Conservation (phyloP, 2,797 vertebrate species). For the Molothrus aeneus region DNA sequence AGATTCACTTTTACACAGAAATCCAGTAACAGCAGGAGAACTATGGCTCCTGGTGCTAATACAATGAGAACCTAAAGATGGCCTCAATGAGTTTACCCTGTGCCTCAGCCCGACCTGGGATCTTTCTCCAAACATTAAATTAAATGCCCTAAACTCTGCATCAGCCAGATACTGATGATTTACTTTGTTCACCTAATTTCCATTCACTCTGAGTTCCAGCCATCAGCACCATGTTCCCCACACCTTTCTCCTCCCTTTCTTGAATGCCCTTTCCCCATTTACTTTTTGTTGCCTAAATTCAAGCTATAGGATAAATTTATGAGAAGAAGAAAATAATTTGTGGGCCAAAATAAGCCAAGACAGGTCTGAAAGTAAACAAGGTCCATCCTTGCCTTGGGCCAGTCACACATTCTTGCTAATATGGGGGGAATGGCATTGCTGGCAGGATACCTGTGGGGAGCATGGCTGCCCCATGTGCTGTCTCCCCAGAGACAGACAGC, state of each 20-base stretch:
- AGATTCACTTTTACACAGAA: not conserved
- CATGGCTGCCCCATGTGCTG: not conserved
- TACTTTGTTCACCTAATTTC: not conserved
- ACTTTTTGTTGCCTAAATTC: not conserved
- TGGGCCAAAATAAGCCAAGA: not conserved
- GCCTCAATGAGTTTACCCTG: not conserved
- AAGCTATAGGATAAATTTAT: not conserved
- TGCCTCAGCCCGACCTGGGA: not conserved
- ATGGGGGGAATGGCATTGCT: not conserved
- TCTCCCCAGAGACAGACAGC: not conserved
- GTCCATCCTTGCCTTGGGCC: not conserved
- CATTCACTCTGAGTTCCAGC: not conserved
- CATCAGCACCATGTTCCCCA: not conserved
- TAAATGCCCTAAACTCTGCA: not conserved
- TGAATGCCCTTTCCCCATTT: not conserved
- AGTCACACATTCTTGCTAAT: not conserved
- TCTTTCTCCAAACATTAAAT: not conserved
- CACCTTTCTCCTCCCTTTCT: not conserved
- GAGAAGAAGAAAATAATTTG: not conserved
- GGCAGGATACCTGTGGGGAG: not conserved
- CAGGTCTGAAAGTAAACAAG: not conserved
- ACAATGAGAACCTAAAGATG: fast-evolving
- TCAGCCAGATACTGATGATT: not conserved
- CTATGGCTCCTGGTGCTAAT: not conserved
- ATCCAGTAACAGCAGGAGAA: not conserved